A percentile compares a stretch with the other conserved stretches of the same genome.
These are phyloP conservation scores for Dufourea novaeangliae DNA, from an alignment of 1,140 invertebrate species.

Conservation along the genomic window DNA sequence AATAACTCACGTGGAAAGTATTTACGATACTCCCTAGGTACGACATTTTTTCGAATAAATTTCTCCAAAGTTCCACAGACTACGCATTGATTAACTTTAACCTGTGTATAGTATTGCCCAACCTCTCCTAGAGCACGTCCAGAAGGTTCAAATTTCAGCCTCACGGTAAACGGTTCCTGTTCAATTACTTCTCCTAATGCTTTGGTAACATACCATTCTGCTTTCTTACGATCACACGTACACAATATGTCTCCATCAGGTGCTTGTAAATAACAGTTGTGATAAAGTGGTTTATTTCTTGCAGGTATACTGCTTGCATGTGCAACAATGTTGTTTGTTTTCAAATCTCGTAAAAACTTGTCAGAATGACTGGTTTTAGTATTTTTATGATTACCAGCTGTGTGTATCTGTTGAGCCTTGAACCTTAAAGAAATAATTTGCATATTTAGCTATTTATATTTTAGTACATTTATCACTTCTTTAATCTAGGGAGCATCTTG, in stretches of 20 bases:
- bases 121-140: constrained; percentile 87
- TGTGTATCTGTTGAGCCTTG: constrained; percentile 47
- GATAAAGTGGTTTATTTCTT: constrained; percentile 87
- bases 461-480: background rate
- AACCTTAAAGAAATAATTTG: constrained; percentile 62
- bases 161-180: constrained; percentile 88
- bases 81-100: constrained; percentile 92
- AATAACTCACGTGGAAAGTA: constrained; percentile 87
- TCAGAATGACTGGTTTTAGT: constrained; percentile 38
- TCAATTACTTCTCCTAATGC: constrained; percentile 84
- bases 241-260: constrained; percentile 90
- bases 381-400: constrained; percentile 36
- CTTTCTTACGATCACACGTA: constrained; percentile 91
- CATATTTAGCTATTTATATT: background rate
- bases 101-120: constrained; percentile 87
- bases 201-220: constrained; percentile 90
- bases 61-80: constrained; percentile 89
- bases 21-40: constrained; percentile 92
- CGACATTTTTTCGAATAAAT: constrained; percentile 90
- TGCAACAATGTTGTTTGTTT: constrained; percentile 41
- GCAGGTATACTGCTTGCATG: constrained; percentile 75
- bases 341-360: constrained; percentile 19
- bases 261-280: constrained; percentile 90
- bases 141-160: constrained; percentile 91
- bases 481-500: constrained; percentile 10